Evolutionary conservation across 2,113 vertebrate genomes (phyloP).

Genomic region (Pantherophis guttatus): DNA sequence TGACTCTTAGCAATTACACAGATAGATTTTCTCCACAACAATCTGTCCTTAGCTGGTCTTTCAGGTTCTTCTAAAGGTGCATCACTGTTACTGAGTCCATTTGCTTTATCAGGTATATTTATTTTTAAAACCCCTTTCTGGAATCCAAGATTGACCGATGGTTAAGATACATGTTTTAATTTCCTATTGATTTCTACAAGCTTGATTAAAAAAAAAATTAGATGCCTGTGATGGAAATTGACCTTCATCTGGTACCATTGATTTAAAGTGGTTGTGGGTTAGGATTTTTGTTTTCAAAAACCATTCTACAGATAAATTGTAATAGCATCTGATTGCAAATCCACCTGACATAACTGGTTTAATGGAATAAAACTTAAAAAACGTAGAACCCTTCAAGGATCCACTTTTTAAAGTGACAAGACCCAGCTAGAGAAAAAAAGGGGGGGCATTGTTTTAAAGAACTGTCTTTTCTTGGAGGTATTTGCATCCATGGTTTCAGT

Average conservation of each 20-base stretch:
- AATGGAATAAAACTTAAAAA: background rate
- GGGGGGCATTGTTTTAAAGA: background rate
- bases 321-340: slow-evolving; percentile 5
- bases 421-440: background rate
- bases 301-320: slow-evolving; percentile 28
- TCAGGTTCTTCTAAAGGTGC: background rate
- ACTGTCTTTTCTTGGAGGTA: slow-evolving; percentile 4
- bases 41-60: background rate
- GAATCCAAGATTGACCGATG: background rate
- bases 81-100: background rate
- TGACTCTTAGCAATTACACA: background rate
- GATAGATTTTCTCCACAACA: background rate
- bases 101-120: background rate
- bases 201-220: background rate
- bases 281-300: slow-evolving; percentile 28
- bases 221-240: background rate
- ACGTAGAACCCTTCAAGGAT: background rate
- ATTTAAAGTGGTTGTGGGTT: background rate
- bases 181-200: background rate
- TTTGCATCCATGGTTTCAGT: slow-evolving; percentile 39
- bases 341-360: rapidly evolving
- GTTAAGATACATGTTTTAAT: background rate
- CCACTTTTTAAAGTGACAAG: background rate
- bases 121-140: background rate
- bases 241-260: background rate